Conservation (phyloP, 2,113 vertebrate genomes). For the Siniperca knerii region DNA sequence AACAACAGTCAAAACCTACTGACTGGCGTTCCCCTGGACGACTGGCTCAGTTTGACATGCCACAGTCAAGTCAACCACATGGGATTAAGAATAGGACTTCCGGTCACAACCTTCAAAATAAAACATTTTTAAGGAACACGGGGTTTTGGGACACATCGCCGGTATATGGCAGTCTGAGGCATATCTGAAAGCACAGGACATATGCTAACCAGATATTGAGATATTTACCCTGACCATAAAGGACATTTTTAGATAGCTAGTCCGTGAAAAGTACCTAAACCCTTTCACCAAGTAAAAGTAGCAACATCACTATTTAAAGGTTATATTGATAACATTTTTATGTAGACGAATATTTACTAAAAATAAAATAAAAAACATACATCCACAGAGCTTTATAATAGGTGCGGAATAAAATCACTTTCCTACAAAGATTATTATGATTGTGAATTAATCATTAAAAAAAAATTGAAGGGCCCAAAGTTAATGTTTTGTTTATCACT, state of each 20-base stretch:
- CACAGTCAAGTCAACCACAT: accelerated
- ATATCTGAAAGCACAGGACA: not conserved
- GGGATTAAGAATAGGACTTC: not conserved
- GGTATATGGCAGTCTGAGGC: not conserved
- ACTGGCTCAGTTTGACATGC: slow-evolving; percentile 43
- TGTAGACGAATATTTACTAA: too few species aligned
- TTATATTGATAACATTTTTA: not conserved
- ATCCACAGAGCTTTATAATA: too few species aligned
- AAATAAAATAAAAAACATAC: too few species aligned
- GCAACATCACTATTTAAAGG: not conserved
- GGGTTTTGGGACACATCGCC: not conserved
- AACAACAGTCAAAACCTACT: slow-evolving; percentile 21
- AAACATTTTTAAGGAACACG: not conserved
- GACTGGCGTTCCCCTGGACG: slow-evolving; percentile 25
- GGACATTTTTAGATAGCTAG: not conserved
- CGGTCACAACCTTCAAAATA: slow-evolving; percentile 66
- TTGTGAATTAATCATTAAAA: too few species aligned
- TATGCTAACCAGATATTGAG: not conserved
- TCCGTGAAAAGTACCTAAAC: not conserved
- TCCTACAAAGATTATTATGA: too few species aligned
- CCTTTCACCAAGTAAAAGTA: not conserved
- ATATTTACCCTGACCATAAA: not conserved
- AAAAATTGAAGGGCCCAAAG: too few species aligned
- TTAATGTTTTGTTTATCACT: too few species aligned
- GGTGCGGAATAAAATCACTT: too few species aligned